These are phyloP conservation scores for Pocillopora meandrina DNA, from an alignment of 92 coral and sea anemone genomes.

Conservation along the genomic window DNA sequence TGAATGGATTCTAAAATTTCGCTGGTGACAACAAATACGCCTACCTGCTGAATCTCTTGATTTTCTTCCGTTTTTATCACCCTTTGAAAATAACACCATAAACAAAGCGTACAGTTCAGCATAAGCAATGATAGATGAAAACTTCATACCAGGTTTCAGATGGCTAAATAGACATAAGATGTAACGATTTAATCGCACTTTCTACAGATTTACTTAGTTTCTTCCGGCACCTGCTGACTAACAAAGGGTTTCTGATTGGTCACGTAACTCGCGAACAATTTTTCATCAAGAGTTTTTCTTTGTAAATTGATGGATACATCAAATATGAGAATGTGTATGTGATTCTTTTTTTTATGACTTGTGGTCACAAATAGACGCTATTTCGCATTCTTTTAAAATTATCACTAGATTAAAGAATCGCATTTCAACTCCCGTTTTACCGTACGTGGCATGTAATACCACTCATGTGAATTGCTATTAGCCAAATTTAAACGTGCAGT, in stretches of 20 bases:
- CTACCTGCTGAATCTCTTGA: neutral
- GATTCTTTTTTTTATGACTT: too few species aligned
- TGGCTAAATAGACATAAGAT: neutral
- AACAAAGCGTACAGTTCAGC: conserved; percentile 1
- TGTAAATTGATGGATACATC: neutral
- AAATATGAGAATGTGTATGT: too few species aligned
- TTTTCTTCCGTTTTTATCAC: neutral
- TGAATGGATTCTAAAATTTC: neutral
- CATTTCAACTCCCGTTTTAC: too few species aligned
- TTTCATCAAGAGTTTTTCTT: neutral
- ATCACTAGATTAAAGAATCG: too few species aligned
- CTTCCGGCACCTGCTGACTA: too few species aligned
- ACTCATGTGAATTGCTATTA: too few species aligned
- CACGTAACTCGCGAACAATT: conserved; percentile 9
- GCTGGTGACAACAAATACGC: neutral
- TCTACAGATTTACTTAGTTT: neutral
- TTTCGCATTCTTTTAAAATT: too few species aligned
- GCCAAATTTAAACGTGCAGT: too few species aligned
- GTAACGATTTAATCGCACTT: neutral
- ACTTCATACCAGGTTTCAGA: conserved; percentile 1
- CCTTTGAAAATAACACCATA: conserved; percentile 13
- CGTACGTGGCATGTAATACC: too few species aligned
- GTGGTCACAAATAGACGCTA: too few species aligned
- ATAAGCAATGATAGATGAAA: neutral
- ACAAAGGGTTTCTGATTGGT: neutral